phyloP scores from a whole-genome alignment of 1,140 invertebrate species.

The Lamellibrachia luymesi region DNA sequence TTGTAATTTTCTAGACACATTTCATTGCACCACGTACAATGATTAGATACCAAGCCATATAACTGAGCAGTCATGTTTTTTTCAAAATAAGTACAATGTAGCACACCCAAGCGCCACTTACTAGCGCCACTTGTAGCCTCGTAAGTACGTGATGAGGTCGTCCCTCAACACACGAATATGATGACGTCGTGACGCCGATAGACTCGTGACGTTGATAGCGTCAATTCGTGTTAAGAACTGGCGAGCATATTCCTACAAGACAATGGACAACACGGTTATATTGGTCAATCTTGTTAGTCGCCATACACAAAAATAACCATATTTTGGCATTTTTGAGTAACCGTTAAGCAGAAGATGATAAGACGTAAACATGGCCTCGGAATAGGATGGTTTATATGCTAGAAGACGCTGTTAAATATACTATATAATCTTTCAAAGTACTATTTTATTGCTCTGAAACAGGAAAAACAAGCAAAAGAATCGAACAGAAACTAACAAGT shows the following conservation, averaged over 20 bases:
- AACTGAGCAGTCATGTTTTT: no score
- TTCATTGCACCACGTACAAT: no score
- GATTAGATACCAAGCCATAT: no score
- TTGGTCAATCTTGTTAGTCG: neutral
- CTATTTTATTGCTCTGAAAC: no score
- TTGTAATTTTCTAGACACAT: no score
- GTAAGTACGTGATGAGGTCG: slow-evolving; percentile 7
- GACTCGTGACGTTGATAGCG: neutral
- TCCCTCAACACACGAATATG: neutral
- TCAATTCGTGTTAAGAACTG: neutral
- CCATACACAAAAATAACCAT: neutral
- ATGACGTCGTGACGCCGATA: neutral
- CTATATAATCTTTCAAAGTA: no score
- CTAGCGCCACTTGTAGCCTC: slow-evolving; percentile 7
- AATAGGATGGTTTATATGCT: neutral
- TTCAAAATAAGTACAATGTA: no score
- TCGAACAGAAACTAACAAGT: no score
- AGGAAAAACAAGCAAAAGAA: no score
- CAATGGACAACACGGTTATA: neutral
- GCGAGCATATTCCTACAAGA: neutral
- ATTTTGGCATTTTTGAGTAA: neutral
- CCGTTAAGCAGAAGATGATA: neutral
- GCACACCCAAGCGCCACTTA: neutral
- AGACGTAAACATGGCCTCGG: neutral
- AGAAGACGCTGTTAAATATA: neutral